A percentile compares a stretch with the other conserved stretches of the same genome.
Conservation (phyloP, 2,888 invertebrate genomes). For the Acrobasis repandana region DNA sequence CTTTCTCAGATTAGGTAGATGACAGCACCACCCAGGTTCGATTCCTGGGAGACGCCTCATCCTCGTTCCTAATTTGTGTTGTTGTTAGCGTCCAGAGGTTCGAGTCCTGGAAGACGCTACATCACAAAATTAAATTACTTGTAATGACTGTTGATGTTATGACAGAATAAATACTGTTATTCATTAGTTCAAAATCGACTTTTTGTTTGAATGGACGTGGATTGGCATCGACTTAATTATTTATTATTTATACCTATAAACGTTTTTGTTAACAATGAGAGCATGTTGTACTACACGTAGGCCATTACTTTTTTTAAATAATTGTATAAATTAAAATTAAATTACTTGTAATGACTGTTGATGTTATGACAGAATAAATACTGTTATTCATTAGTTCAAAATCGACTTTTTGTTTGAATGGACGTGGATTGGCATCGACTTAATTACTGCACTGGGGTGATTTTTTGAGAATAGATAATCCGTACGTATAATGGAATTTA, state of each 20-base stretch:
- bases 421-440: neutral
- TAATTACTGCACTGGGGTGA: neutral
- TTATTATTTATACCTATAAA: neutral
- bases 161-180: neutral
- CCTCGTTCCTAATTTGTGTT: no score
- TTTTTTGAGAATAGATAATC: no score
- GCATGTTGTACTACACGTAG: slow-evolving; percentile 5
- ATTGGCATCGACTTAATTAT: neutral
- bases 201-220: neutral
- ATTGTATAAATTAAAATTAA: no score
- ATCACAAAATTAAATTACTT: no score
- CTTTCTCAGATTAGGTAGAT: no score
- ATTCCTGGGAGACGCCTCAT: no score
- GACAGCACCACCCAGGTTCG: no score
- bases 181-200: neutral
- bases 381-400: neutral
- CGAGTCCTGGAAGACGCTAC: no score
- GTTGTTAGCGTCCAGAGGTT: no score
- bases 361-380: neutral
- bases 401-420: neutral
- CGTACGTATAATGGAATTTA: no score
- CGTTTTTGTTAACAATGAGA: neutral
- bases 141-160: no score
- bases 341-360: no score
- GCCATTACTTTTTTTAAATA: neutral